Conservation (phyloP, 2,888 invertebrate genomes). For the Chloroclystis v-ata region DNA sequence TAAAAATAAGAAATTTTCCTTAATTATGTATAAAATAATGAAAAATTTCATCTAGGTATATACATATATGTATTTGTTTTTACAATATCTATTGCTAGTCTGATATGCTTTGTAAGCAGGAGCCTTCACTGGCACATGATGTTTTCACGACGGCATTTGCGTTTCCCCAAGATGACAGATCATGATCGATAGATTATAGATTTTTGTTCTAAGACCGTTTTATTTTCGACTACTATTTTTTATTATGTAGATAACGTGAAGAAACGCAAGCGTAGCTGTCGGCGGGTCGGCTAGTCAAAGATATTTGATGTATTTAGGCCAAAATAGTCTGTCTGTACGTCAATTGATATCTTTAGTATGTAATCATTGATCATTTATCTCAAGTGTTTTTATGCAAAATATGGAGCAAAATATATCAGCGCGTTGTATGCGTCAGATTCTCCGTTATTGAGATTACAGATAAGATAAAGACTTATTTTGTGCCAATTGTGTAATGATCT, state of each 20-base stretch:
- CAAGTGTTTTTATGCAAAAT: conserved; percentile 19
- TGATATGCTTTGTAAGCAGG: not conserved
- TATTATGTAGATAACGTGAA: too few relatives aligned
- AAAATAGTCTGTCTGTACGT: not conserved
- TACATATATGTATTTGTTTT: too few relatives aligned
- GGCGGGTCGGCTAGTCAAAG: too few relatives aligned
- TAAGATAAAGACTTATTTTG: not conserved
- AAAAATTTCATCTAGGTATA: too few relatives aligned
- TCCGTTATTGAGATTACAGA: not conserved
- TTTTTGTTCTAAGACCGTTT: conserved; percentile 10
- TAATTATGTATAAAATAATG: too few relatives aligned
- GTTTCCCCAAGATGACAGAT: conserved; percentile 21
- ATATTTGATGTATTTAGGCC: not conserved
- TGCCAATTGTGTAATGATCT: too few relatives aligned
- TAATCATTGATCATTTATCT: conserved; percentile 9
- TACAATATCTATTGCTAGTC: not conserved
- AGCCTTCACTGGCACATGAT: conserved; percentile 10
- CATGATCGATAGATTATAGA: conserved; percentile 19
- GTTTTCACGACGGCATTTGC: conserved; percentile 19
- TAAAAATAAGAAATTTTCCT: too few relatives aligned
- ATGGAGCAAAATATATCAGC: conserved; percentile 18
- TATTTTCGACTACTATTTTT: too few relatives aligned
- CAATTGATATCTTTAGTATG: too few relatives aligned
- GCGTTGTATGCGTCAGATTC: conserved; percentile 1
- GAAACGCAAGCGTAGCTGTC: too few relatives aligned